Conservation (phyloP, 1,140 invertebrate genomes). For the Antheraea mylitta region DNA sequence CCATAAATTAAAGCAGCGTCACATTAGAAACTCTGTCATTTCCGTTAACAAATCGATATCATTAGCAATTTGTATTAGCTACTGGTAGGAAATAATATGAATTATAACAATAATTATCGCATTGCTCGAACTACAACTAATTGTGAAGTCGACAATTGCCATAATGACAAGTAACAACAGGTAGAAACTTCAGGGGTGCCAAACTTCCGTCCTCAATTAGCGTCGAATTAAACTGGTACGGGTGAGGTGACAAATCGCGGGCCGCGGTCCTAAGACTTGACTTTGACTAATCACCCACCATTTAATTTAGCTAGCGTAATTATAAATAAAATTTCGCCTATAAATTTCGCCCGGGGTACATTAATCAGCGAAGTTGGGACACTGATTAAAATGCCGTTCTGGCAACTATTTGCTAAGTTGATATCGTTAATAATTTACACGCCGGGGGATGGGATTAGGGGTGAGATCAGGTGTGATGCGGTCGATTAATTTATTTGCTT, state of each 20-base stretch:
- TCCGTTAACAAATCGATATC: too few relatives aligned
- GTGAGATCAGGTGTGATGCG: conserved; percentile 47
- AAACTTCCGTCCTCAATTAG: conserved; percentile 69
- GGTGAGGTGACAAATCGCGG: conserved; percentile 68
- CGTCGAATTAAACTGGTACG: conserved; percentile 61
- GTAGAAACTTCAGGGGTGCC: conserved; percentile 52
- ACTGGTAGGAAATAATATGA: too few relatives aligned
- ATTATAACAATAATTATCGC: background rate
- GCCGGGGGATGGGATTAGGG: conserved; percentile 40
- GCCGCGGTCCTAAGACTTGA: conserved; percentile 59
- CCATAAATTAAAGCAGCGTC: too few relatives aligned
- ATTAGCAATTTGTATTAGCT: too few relatives aligned
- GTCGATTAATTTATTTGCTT: background rate
- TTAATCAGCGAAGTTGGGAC: conserved; percentile 80
- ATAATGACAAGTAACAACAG: conserved; percentile 33
- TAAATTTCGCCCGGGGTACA: conserved; percentile 70
- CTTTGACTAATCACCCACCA: conserved; percentile 70
- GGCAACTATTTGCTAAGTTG: conserved; percentile 73
- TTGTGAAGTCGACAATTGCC: conserved; percentile 53
- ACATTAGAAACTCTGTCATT: too few relatives aligned
- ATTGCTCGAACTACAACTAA: conserved; percentile 6
- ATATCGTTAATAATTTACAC: conserved; percentile 75
- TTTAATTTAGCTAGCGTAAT: conserved; percentile 74
- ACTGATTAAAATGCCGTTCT: conserved; percentile 80
- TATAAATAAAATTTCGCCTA: conserved; percentile 78